Conservation (phyloP, 1,140 invertebrate species). For the Drosophila chauvacae region DNA sequence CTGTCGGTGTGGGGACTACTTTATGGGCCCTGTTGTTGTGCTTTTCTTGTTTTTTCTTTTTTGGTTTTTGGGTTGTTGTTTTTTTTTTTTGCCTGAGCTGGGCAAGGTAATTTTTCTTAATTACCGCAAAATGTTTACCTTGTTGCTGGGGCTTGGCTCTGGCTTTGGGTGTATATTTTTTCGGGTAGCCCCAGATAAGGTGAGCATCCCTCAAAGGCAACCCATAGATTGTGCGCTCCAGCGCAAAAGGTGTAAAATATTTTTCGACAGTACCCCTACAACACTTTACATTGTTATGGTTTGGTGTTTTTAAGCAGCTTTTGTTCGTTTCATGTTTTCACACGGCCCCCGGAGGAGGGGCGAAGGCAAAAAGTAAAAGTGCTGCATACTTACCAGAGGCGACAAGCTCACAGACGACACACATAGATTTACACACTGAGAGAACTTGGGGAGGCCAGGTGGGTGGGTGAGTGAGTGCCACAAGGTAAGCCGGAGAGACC, state of each 20-base stretch:
- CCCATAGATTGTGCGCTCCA: constrained; percentile 54
- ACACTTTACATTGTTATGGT: constrained; percentile 65
- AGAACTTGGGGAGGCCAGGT: constrained; percentile 19
- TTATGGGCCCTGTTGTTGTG: constrained; percentile 57
- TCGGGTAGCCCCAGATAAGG: constrained; percentile 59
- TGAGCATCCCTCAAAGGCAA: constrained; percentile 46
- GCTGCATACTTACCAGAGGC: constrained; percentile 69
- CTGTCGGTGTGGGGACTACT: constrained; percentile 54
- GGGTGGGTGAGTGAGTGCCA: constrained; percentile 33
- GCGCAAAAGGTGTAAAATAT: constrained; percentile 78
- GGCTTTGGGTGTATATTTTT: constrained; percentile 55
- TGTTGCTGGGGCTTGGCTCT: constrained; percentile 68
- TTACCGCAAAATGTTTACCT: constrained; percentile 81
- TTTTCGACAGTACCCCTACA: constrained; percentile 57
- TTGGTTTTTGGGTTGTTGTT: constrained; percentile 17
- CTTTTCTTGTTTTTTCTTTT: constrained; percentile 44
- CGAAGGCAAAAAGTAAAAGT: constrained; percentile 56
- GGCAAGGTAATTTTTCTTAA: constrained; percentile 82
- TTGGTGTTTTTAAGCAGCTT: constrained; percentile 76
- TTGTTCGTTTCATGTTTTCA: constrained; percentile 56
- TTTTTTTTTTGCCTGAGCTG: constrained; percentile 35
- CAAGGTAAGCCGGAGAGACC: constrained; percentile 52
- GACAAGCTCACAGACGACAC: constrained; percentile 23
- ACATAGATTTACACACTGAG: constrained; percentile 6
- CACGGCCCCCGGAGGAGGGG: constrained; percentile 17